Percentiles rank a stretch among this genome's conserved stretches.
Evolutionary conservation across 2,888 invertebrate genomes (phyloP).

Genomic region (Sminthurinus aureus): DNA sequence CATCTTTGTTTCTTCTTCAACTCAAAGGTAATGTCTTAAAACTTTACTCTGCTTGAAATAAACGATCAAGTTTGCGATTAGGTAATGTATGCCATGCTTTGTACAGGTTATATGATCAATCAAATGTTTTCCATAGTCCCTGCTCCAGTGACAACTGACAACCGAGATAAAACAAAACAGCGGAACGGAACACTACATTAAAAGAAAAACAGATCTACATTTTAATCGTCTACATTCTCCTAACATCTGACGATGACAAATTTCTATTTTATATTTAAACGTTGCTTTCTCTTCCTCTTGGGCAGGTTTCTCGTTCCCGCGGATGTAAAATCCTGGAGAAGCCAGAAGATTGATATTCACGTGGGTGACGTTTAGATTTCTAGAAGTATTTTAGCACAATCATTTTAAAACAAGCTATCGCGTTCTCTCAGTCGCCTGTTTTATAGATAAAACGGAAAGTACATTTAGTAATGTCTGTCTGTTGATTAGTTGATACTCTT

Average conservation of each 20-base stretch:
- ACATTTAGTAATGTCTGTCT: too few species aligned
- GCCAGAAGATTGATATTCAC: too few species aligned
- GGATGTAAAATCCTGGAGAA: too few species aligned
- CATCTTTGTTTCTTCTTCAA: background rate
- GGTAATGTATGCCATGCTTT: background rate
- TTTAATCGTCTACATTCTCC: background rate
- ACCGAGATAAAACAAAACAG: background rate
- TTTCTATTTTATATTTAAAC: too few species aligned
- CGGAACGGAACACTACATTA: background rate
- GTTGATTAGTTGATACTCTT: too few species aligned
- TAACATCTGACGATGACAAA: constrained; percentile 1
- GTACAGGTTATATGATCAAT: background rate
- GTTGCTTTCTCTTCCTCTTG: too few species aligned
- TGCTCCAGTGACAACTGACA: background rate
- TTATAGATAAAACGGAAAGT: too few species aligned
- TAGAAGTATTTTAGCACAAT: too few species aligned
- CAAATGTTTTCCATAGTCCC: background rate
- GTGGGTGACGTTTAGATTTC: too few species aligned
- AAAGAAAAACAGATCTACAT: background rate
- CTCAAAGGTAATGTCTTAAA: background rate
- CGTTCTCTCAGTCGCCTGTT: too few species aligned
- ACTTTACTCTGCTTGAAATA: background rate
- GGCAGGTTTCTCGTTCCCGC: too few species aligned
- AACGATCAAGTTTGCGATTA: background rate
- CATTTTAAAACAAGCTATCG: too few species aligned